Evolutionary conservation across 1,140 invertebrate genomes (phyloP).

Genomic region (Oryctes rhinoceros): DNA sequence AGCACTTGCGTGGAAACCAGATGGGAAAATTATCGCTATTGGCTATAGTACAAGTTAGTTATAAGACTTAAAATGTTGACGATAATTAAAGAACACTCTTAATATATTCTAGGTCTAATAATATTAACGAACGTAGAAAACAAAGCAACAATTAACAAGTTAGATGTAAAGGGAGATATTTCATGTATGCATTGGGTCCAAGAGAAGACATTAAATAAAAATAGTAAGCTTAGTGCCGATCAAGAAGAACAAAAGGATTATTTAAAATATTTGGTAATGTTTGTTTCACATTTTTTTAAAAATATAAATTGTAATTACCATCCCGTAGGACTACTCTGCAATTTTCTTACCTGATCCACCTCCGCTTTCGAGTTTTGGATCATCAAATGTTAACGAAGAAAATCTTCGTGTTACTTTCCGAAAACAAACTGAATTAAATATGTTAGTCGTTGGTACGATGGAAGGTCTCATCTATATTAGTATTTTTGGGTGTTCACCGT

Average conservation of each 20-base stretch:
- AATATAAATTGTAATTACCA: not conserved
- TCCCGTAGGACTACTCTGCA: constrained; percentile 65
- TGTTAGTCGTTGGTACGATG: constrained; percentile 81
- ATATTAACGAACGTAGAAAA: constrained; percentile 88
- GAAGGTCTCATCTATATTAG: constrained; percentile 77
- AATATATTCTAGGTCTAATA: constrained; percentile 62
- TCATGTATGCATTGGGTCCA: constrained; percentile 70
- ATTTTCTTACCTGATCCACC: constrained; percentile 65
- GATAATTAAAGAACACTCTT: not conserved
- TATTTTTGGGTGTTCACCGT: constrained; percentile 85
- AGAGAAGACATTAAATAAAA: constrained; percentile 59
- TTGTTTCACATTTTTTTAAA: not conserved
- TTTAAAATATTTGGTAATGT: constrained; percentile 54
- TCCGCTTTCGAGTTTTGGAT: constrained; percentile 59
- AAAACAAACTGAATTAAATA: constrained; percentile 76
- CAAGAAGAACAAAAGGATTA: constrained; percentile 53
- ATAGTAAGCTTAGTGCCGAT: constrained; percentile 52
- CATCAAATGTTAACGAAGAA: constrained; percentile 66
- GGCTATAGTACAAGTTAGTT: constrained; percentile 72
- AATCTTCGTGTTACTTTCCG: constrained; percentile 70
- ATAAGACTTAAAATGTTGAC: not conserved
- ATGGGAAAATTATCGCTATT: constrained; percentile 84
- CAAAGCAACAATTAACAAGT: constrained; percentile 79
- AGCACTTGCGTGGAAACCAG: constrained; percentile 89
- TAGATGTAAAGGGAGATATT: constrained; percentile 67